A percentile compares a stretch with the other conserved stretches of the same genome.
phyloP scores from a whole-genome alignment of 2,113 vertebrate species.

The Pomatostomus ruficeps region DNA sequence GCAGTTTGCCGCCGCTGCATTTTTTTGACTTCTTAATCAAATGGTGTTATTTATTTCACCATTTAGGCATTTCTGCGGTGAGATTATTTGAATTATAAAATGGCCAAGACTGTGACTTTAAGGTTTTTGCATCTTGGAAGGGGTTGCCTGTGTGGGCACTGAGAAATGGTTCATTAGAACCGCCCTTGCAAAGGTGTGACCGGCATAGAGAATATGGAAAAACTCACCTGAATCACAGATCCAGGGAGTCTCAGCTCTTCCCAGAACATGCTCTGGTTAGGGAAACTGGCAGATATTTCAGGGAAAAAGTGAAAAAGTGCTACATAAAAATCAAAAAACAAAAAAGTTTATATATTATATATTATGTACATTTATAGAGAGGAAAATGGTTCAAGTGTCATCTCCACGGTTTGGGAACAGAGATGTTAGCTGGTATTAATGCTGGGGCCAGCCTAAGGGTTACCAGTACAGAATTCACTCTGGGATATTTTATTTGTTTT shows the following conservation, averaged over 20 bases:
- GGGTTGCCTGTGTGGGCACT: not conserved
- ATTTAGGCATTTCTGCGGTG: not conserved
- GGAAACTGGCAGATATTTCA: not conserved
- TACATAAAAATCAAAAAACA: not conserved
- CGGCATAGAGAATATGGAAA: not conserved
- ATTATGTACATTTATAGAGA: no score
- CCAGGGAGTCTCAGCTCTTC: not conserved
- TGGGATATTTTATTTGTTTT: not conserved
- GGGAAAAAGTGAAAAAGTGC: not conserved
- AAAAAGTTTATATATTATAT: no score
- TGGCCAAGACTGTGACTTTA: not conserved
- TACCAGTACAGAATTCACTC: not conserved
- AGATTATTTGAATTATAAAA: not conserved
- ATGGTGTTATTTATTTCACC: not conserved
- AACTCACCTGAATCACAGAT: not conserved
- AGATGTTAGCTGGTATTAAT: not conserved
- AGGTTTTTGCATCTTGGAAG: not conserved
- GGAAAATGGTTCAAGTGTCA: not conserved
- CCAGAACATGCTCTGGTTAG: not conserved
- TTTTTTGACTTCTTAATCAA: constrained; percentile 24
- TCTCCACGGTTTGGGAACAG: not conserved
- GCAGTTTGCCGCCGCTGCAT: not conserved
- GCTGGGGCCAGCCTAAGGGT: no score
- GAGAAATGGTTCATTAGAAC: not conserved
- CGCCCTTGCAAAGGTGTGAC: not conserved